Evolutionary conservation across 2,797 vertebrate genomes (phyloP).

Genomic region (Hydrophis major): DNA sequence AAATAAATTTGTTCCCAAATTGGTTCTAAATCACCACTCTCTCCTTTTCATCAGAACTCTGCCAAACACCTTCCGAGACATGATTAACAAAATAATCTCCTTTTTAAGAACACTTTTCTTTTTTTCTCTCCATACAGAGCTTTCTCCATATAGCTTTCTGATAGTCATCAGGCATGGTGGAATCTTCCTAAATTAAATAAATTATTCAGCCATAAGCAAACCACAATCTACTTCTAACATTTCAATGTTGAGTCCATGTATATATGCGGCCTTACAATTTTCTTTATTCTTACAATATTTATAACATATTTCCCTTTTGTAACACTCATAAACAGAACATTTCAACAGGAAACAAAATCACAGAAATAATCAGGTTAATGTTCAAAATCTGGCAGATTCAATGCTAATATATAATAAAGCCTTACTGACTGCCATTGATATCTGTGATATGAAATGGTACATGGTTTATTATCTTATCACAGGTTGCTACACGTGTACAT

Average conservation of each 20-base stretch:
- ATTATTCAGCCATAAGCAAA: background rate
- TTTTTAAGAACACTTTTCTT: background rate
- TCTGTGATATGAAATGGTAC: background rate
- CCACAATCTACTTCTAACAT: background rate
- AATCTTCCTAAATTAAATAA: background rate
- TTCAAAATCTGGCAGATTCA: background rate
- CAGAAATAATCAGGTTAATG: background rate
- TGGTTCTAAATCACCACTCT: background rate
- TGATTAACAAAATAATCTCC: background rate
- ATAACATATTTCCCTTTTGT: background rate
- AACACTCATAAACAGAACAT: background rate
- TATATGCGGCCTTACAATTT: background rate
- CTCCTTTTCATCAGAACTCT: background rate
- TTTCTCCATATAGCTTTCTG: background rate
- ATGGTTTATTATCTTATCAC: background rate
- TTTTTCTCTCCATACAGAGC: background rate
- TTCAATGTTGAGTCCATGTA: background rate
- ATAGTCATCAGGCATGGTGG: background rate
- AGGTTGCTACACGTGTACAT: background rate
- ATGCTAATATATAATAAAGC: background rate
- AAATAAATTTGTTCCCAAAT: background rate
- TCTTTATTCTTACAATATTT: background rate
- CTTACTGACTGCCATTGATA: background rate
- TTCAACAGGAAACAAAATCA: background rate
- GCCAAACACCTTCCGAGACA: background rate